phyloP scores from a whole-genome alignment of 2,113 vertebrate genomes.

The Oreocharis arfaki region DNA sequence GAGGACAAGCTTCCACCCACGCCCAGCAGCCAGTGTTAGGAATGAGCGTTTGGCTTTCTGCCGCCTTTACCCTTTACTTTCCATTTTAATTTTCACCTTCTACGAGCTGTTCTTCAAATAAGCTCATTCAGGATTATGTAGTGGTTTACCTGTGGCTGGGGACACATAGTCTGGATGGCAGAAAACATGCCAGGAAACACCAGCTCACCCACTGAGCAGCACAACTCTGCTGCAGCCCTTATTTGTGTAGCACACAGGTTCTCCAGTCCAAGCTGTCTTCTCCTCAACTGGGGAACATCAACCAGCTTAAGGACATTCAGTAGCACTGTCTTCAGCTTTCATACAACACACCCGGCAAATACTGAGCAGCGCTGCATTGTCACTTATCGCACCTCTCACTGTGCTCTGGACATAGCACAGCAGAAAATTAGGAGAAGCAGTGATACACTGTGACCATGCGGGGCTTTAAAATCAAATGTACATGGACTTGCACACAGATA shows the following conservation, averaged over 20 bases:
- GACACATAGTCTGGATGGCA: neutral
- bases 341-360: neutral
- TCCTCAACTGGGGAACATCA: neutral
- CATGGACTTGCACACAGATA: neutral
- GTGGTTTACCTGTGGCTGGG: neutral
- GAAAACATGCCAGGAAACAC: neutral
- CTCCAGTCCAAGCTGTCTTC: neutral
- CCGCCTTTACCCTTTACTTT: neutral
- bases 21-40: neutral
- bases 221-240: neutral
- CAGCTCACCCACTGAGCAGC: neutral
- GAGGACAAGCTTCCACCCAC: slow-evolving; percentile 1
- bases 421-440: neutral
- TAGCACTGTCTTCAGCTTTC: neutral
- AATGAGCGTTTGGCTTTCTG: neutral
- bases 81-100: neutral
- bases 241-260: neutral
- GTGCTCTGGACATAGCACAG: neutral
- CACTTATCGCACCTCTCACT: accelerated
- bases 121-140: neutral
- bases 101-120: neutral
- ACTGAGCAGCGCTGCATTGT: accelerated
- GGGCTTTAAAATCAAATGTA: neutral
- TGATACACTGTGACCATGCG: accelerated
- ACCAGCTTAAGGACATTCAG: neutral